Percentiles rank a stretch among this genome's conserved stretches.
These are phyloP conservation scores for Tyto alba DNA, from an alignment of 2,113 vertebrate species.

Conservation along the genomic window DNA sequence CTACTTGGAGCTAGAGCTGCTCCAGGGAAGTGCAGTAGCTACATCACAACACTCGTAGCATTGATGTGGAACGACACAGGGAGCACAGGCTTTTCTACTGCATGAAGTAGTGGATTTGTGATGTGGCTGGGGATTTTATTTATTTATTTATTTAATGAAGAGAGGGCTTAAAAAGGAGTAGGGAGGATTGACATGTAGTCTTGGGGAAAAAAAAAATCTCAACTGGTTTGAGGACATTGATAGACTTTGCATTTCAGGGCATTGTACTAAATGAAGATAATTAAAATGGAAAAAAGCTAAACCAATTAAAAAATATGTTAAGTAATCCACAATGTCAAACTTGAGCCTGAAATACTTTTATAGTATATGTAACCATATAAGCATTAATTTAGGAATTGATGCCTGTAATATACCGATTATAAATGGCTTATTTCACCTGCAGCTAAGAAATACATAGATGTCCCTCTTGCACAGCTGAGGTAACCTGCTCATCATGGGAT, in stretches of 20 bases:
- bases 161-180: background rate
- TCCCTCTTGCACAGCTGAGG: background rate
- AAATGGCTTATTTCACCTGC: background rate
- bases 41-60: rapidly evolving
- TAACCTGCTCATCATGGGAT: background rate
- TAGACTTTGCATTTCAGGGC: background rate
- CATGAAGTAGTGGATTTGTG: background rate
- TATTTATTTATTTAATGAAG: background rate
- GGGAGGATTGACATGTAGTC: background rate
- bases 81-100: background rate
- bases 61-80: background rate
- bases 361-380: background rate
- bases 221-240: background rate
- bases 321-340: background rate
- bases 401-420: background rate
- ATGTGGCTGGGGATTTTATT: background rate
- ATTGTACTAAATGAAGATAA: background rate
- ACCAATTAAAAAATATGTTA: background rate
- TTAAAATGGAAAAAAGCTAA: background rate
- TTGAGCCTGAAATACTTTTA: background rate
- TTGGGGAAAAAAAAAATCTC: background rate
- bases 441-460: background rate
- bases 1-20: background rate
- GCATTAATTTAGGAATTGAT: background rate
- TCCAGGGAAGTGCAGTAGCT: background rate